Evolutionary conservation across 2,888 invertebrate genomes (phyloP), one percentile per base, ranked within the genome.

Genomic region (Phragmatobia fuliginosa): DNA sequence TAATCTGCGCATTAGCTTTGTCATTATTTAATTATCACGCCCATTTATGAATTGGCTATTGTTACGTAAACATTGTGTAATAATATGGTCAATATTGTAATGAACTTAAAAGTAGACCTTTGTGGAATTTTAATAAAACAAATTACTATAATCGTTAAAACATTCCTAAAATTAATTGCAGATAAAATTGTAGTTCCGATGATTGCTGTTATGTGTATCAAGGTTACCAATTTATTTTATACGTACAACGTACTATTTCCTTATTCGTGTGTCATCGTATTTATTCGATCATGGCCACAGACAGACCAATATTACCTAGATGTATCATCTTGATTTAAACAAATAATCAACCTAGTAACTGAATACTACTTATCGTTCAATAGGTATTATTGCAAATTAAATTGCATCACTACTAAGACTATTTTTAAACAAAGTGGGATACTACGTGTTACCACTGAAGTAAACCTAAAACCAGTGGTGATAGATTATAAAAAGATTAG

Each of bases 141-240:
- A 8, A 62, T 52, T 25, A 52, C 25, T 25, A 52, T 56, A 56
- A 16, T 16, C 2, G 10, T 56, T 56, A 56, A 52, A 56, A 56
- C 14, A 16, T 56, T 56, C 56, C 28, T 28, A 18, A 16, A 25
- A 14, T 56, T 28, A 56, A 14, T 56, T 25, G 14, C 25, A 28
- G 28, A 56, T 56, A 28, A 56, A 25, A 28, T 28, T 28, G 6
- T 56, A 28, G 56, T 28, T 56, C 16, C 6, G 25, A 28, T 14
- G 52, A 52, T 52, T 56, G 56, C 41, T 62, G 62, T 18, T 60
- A 60, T 18, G 31, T 62, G 38, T 41, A 25, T 18, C 41, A 38
- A 41, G 62, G 62, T 62, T 41, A 45, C 41, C 21, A 28, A 38
- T 31, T 28, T 41, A 28, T 14, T 62, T 25, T 52, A 25, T 52